phyloP scores from a whole-genome alignment of 2,888 invertebrate species.

The Tenodera sinensis region DNA sequence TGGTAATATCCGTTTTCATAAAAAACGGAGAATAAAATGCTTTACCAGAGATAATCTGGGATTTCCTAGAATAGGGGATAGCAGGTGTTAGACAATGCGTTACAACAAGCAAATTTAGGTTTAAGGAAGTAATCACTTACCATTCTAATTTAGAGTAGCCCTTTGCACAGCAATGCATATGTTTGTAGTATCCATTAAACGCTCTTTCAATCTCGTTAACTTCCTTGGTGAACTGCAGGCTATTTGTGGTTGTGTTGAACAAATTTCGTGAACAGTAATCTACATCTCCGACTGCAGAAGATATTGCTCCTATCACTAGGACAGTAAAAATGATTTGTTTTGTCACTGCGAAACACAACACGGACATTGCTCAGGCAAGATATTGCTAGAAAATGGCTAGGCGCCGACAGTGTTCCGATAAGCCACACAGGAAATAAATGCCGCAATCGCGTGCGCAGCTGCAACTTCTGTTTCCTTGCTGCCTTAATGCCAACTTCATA shows the following conservation, averaged over 20 bases:
- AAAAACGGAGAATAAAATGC: too few species aligned
- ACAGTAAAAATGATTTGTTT: background rate
- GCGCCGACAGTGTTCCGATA: background rate
- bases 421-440: background rate
- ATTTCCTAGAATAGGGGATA: too few species aligned
- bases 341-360: background rate
- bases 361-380: background rate
- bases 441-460: background rate
- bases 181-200: slow-evolving; percentile 65
- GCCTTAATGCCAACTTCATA: background rate
- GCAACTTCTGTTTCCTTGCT: background rate
- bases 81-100: too few species aligned
- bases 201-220: slow-evolving; percentile 66
- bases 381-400: background rate
- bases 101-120: background rate
- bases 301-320: background rate
- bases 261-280: background rate
- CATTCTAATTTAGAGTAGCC: slow-evolving; percentile 76
- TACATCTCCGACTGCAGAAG: background rate
- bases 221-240: slow-evolving; percentile 71
- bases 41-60: too few species aligned
- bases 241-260: slow-evolving; percentile 41
- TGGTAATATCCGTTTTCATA: too few species aligned
- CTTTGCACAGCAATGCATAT: slow-evolving; percentile 71
- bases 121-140: slow-evolving; percentile 49